Conservation (phyloP, 2,888 invertebrate species). For the Melieria crassipennis region DNA sequence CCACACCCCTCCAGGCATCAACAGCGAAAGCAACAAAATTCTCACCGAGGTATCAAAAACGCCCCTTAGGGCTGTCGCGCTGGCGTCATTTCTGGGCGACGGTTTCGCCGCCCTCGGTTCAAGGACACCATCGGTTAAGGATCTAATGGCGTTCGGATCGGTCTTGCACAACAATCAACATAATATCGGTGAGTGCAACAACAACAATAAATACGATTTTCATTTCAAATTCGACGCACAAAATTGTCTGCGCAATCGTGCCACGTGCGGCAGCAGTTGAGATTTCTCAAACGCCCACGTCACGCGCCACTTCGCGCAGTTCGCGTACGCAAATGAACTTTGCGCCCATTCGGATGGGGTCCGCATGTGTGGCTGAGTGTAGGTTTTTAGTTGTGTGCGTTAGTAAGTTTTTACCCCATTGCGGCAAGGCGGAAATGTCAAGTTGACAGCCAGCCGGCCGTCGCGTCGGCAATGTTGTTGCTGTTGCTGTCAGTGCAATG, state of each 20-base stretch:
- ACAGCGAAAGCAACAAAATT: slow-evolving; percentile 61
- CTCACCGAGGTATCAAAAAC: slow-evolving; percentile 67
- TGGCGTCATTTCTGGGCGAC: slow-evolving; percentile 68
- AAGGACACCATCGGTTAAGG: slow-evolving; percentile 66
- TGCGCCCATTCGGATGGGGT: not conserved
- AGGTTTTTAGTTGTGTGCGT: slow-evolving; percentile 8
- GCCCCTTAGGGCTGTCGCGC: slow-evolving; percentile 68
- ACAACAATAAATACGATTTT: not conserved
- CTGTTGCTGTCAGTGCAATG: slow-evolving; percentile 34
- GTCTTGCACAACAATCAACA: slow-evolving; percentile 66
- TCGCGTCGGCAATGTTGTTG: not conserved
- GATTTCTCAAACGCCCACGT: not conserved
- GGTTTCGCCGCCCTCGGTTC: slow-evolving; percentile 66
- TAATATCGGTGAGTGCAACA: slow-evolving; percentile 62
- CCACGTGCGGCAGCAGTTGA: not conserved
- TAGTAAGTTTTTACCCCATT: not conserved
- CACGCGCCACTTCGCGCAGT: not conserved
- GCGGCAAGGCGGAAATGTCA: slow-evolving; percentile 26
- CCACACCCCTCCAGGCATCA: not conserved
- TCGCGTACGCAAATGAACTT: not conserved
- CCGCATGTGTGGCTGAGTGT: not conserved
- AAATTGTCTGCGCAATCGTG: not conserved
- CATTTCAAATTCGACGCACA: not conserved
- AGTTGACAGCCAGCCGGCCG: slow-evolving; percentile 24
- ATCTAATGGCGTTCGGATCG: slow-evolving; percentile 67